Conservation (phyloP, 2,113 vertebrate genomes). For the Sylvia atricapilla region DNA sequence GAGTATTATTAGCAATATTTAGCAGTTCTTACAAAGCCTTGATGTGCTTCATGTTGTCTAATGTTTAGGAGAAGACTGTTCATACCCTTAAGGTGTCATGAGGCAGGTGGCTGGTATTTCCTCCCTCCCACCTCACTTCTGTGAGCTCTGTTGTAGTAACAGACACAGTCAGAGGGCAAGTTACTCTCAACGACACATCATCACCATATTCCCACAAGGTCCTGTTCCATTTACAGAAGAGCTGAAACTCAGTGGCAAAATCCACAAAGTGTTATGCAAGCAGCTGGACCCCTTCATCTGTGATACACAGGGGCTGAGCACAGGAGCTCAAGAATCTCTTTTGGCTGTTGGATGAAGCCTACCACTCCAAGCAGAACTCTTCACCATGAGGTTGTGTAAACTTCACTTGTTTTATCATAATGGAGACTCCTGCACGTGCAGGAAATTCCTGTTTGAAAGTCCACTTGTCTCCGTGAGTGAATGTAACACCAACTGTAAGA, state of each 20-base stretch:
- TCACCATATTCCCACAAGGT: neutral
- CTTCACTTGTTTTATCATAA: neutral
- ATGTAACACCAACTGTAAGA: neutral
- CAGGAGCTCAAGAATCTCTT: neutral
- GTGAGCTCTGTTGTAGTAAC: neutral
- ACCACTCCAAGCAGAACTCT: neutral
- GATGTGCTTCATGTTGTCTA: neutral
- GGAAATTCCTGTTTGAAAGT: neutral
- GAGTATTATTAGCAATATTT: neutral
- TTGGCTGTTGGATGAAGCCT: neutral
- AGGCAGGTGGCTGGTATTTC: neutral
- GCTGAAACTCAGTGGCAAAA: neutral
- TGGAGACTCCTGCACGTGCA: neutral
- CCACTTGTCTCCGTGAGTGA: neutral
- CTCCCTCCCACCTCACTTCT: neutral
- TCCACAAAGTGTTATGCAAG: neutral
- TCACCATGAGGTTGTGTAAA: neutral
- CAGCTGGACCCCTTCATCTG: neutral
- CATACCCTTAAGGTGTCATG: neutral
- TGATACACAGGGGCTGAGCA: neutral
- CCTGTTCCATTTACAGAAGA: neutral
- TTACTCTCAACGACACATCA: neutral
- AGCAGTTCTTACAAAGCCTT: neutral
- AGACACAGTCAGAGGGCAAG: neutral
- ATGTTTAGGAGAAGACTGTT: neutral